phyloP scores from a whole-genome alignment of 2,797 vertebrate species.

The Phataginus tetradactyla region DNA sequence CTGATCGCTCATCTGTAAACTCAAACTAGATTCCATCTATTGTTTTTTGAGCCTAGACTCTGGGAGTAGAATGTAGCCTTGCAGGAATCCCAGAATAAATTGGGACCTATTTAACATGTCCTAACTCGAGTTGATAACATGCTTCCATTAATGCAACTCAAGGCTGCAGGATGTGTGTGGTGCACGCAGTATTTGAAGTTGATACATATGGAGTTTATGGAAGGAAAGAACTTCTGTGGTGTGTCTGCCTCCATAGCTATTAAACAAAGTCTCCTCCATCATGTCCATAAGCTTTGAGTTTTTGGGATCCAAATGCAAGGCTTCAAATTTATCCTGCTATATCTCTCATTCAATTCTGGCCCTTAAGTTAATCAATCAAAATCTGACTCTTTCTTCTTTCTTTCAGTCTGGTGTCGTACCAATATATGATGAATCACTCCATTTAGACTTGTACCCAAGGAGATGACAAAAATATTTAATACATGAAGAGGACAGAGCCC shows the following conservation, averaged over 20 bases:
- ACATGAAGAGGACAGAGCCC: background rate
- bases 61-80: background rate
- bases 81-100: background rate
- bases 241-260: background rate
- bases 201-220: background rate
- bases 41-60: background rate
- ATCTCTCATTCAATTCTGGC: conserved; percentile 9
- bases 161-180: too few species aligned
- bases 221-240: background rate
- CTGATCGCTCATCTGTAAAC: background rate
- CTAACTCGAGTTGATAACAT: background rate
- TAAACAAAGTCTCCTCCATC: background rate
- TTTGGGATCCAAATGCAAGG: background rate
- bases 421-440: background rate
- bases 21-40: background rate
- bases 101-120: background rate
- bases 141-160: background rate
- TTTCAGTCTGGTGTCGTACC: background rate
- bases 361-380: background rate
- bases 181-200: background rate
- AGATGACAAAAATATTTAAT: background rate
- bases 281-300: background rate
- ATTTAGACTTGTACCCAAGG: background rate
- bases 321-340: background rate
- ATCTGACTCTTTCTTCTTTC: background rate